Conservation (phyloP, 2,797 vertebrate species). For the Lemur catta region DNA sequence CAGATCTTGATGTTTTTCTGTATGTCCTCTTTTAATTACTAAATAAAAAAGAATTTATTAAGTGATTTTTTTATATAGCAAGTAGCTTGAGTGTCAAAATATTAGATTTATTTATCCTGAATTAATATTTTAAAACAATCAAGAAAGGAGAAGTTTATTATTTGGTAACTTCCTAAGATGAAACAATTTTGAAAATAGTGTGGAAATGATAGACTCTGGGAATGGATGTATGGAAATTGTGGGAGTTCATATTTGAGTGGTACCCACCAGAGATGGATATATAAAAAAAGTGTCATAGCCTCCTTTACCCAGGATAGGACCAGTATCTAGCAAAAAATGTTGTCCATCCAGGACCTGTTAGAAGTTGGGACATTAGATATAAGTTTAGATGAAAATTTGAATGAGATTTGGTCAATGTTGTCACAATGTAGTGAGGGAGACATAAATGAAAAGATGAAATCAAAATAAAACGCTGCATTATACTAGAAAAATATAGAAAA, state of each 20-base stretch:
- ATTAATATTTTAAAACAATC: not conserved
- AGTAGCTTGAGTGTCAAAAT: not conserved
- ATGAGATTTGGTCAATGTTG: not conserved
- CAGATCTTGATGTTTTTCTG: not conserved
- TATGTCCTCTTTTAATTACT: not conserved
- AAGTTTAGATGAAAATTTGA: not conserved
- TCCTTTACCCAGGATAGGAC: not conserved
- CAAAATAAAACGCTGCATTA: not conserved
- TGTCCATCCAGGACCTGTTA: not conserved
- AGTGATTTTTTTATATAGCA: not conserved
- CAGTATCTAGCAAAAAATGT: not conserved
- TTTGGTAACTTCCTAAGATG: not conserved
- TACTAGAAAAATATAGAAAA: not conserved
- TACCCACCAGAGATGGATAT: not conserved
- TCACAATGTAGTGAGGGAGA: not conserved
- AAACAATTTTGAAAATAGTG: not conserved
- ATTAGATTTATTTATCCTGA: not conserved
- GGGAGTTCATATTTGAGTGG: not conserved
- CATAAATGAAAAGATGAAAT: not conserved
- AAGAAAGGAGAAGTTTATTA: not conserved
- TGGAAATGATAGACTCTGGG: not conserved
- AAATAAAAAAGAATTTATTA: not conserved
- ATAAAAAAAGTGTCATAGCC: not conserved
- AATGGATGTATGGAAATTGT: not conserved
- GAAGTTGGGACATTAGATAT: not conserved